Percentiles rank a stretch among this genome's conserved stretches.
Evolutionary conservation across 2,797 vertebrate genomes (phyloP).

Genomic region (Denticeps clupeoides): DNA sequence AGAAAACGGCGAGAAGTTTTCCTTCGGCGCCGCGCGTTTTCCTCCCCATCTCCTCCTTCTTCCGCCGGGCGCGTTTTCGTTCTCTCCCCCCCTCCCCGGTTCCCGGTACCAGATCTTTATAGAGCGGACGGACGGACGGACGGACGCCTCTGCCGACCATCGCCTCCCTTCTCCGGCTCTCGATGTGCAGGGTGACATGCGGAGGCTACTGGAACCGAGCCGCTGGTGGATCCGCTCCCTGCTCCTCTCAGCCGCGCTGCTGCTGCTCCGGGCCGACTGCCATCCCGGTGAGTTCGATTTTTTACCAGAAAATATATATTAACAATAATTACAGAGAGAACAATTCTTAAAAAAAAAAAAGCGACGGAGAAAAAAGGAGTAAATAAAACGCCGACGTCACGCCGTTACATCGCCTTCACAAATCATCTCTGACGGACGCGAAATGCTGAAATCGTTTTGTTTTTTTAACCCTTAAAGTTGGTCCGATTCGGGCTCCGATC

Average conservation of each 20-base stretch:
- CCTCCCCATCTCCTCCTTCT: slow-evolving; percentile 2
- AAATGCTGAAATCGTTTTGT: no score
- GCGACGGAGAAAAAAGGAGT: no score
- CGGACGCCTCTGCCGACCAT: slow-evolving; percentile 67
- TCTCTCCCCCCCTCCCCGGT: slow-evolving; percentile 25
- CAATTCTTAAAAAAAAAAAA: no score
- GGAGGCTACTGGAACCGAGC: slow-evolving; percentile 84
- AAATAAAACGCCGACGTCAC: no score
- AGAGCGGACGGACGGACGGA: no score
- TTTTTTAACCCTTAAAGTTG: no score
- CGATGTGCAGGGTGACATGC: slow-evolving; percentile 84
- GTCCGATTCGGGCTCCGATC: no score
- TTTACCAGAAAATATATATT: no score
- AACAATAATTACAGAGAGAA: no score
- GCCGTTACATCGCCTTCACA: no score
- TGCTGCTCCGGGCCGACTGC: slow-evolving; percentile 75
- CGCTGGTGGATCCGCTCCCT: slow-evolving; percentile 83
- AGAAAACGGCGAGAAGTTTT: slow-evolving; percentile 15
- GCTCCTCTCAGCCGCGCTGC: slow-evolving; percentile 63
- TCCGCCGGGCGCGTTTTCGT: no score
- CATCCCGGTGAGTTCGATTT: slow-evolving; percentile 87
- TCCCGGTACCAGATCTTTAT: slow-evolving; percentile 24
- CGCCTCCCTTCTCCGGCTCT: slow-evolving; percentile 47
- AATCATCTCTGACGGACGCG: no score
- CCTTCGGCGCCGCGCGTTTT: slow-evolving; percentile 10